A percentile compares a stretch with the other conserved stretches of the same genome.
Evolutionary conservation across 2,797 vertebrate genomes (phyloP).

Genomic region (Sebastes iracundus): DNA sequence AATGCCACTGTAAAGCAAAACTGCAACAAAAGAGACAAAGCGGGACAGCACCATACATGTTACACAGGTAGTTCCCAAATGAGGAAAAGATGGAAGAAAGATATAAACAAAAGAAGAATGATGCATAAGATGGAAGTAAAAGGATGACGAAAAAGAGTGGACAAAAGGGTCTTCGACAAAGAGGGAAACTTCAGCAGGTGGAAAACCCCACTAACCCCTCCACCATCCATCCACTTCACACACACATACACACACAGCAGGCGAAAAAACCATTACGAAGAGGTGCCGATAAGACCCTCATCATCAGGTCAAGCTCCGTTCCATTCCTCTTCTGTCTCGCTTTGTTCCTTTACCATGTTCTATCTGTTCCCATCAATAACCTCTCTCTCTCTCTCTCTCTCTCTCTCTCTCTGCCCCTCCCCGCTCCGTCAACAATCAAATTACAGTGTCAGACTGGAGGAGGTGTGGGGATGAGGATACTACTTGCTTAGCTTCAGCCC

Average conservation of each 20-base stretch:
- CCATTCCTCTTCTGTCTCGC: slow-evolving; percentile 41
- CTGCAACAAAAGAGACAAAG: slow-evolving; percentile 31
- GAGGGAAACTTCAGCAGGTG: slow-evolving; percentile 21
- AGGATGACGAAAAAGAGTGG: neutral
- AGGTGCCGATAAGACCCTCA: slow-evolving; percentile 50
- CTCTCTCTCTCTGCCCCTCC: neutral
- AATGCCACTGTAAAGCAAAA: slow-evolving; percentile 32
- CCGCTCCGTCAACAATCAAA: slow-evolving; percentile 51
- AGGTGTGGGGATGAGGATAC: slow-evolving; percentile 2
- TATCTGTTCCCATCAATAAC: slow-evolving; percentile 57
- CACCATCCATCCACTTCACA: slow-evolving; percentile 36
- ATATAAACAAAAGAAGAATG: neutral
- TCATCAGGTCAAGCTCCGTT: slow-evolving; percentile 57
- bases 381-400: neutral
- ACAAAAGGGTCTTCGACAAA: slow-evolving; percentile 11
- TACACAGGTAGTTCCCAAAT: neutral
- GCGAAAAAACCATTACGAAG: slow-evolving; percentile 27
- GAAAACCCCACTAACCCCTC: slow-evolving; percentile 18
- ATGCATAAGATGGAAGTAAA: neutral
- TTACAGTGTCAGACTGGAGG: slow-evolving; percentile 42
- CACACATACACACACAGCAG: slow-evolving; percentile 11
- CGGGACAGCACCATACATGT: neutral
- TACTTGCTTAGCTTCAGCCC: slow-evolving; percentile 11
- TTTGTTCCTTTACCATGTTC: slow-evolving; percentile 53
- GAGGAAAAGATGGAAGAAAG: neutral